Evolutionary conservation across 2,797 vertebrate genomes (phyloP), one percentile per base, ranked within the genome.

Genomic region (Poecile montanus): DNA sequence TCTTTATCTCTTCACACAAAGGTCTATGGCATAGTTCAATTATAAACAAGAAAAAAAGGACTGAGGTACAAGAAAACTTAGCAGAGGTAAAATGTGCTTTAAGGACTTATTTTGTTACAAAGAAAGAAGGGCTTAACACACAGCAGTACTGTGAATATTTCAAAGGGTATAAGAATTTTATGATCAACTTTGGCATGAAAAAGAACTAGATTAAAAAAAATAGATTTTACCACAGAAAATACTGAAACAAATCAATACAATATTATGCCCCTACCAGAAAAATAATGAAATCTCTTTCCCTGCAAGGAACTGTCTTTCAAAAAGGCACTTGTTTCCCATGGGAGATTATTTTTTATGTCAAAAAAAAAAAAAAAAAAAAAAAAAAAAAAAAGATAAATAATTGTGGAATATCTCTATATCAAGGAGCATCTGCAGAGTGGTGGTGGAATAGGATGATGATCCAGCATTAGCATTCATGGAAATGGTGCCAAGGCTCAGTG

Each of bases 381-480:
- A 6, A 23, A 5, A 14, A 13, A 6, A 6, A 26, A 36, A 21
- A 40, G 1, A 23, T 2, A 30, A 19, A 11, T 1, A 62, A 38
- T 9, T 8, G 3, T 48, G 16, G 26, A 63, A 32, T 20, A 67
- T 6, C 7, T 65, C 2, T 17, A 9, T 22, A 14, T 40, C 18
- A n/a, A n/a, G 30, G 5, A 84, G 11, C 7, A 34, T 8, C 11
- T 9, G 8, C 0, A 2, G 15, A 66, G 32, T 17, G 21, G 11
- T 70, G 15, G 8, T 16, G 19, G 32, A 73, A 47, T 8, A 63
- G 26, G 34, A 9, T 82, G 45, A 9, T 50, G 13, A 72, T 73
- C 11, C 0, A 0, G 5, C 0, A 0, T 20, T 77, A 0, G 5
- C 0, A 0, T 20, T 77, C 0, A 0, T 22, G 26, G 54, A 81